Conservation (phyloP, 2,113 vertebrate genomes). For the Acrocephalus kingi region DNA sequence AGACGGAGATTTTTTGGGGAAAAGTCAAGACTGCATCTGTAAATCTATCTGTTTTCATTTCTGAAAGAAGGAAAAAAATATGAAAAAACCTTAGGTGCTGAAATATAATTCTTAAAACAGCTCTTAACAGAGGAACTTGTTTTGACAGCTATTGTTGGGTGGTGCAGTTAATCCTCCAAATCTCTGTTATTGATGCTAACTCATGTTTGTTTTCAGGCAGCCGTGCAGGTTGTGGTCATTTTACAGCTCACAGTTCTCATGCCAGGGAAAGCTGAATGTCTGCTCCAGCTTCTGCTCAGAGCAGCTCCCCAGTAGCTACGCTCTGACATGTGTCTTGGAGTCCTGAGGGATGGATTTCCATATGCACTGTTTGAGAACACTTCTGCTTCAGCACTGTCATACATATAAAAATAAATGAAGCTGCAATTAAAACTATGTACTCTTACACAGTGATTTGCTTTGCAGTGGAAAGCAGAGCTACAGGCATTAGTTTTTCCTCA, state of each 20-base stretch:
- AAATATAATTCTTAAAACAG: not conserved
- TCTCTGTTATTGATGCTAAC: not conserved
- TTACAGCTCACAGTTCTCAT: not conserved
- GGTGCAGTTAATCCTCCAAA: not conserved
- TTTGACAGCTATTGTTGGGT: constrained; percentile 1
- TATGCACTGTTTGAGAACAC: not conserved
- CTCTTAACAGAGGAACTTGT: not conserved
- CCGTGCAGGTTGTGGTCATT: accelerated
- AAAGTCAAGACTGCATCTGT: not conserved
- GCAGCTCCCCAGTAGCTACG: not conserved
- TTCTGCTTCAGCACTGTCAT: not conserved
- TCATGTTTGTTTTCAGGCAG: not conserved
- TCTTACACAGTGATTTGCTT: not conserved
- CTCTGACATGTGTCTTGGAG: not conserved
- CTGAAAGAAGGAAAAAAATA: not conserved
- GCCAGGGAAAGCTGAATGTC: not conserved
- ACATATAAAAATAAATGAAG: not conserved
- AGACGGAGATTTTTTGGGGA: not conserved
- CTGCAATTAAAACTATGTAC: constrained; percentile 1
- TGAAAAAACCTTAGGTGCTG: not conserved
- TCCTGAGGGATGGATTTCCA: not conserved
- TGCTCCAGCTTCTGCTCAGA: not conserved
- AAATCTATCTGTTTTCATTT: not conserved
- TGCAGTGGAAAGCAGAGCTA: not conserved
- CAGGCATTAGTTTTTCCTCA: not conserved